A percentile compares a stretch with the other conserved stretches of the same genome.
phyloP scores from a whole-genome alignment of 2,113 vertebrate species.

The Cyphomyrus plagiostoma region DNA sequence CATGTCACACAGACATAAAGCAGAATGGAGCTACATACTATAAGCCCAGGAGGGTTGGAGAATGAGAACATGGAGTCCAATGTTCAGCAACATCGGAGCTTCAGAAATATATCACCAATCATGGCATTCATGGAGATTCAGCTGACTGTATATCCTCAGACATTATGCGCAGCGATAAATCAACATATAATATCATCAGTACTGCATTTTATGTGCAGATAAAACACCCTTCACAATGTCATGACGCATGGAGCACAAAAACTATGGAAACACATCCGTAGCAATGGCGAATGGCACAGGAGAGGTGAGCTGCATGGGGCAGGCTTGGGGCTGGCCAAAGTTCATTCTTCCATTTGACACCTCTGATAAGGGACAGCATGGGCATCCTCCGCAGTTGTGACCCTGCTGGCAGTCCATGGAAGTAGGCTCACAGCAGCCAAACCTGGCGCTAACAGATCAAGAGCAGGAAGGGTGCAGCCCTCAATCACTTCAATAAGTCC shows the following conservation, averaged over 20 bases:
- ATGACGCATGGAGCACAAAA: not conserved
- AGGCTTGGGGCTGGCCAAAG: not conserved
- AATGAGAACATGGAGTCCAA: not conserved
- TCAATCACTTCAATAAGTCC: not conserved
- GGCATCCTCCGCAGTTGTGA: not conserved
- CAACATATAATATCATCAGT: not conserved
- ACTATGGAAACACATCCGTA: not conserved
- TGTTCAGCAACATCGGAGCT: not conserved
- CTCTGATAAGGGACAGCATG: not conserved
- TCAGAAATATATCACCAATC: not conserved
- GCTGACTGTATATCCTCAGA: not conserved
- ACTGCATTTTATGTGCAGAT: not conserved
- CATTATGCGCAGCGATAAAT: not conserved
- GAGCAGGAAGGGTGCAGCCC: not conserved
- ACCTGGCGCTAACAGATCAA: not conserved
- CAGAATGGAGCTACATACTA: not conserved
- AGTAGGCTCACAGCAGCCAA: not conserved
- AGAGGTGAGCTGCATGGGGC: not conserved
- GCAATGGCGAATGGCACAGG: not conserved
- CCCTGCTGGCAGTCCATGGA: not conserved
- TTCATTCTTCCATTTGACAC: not conserved
- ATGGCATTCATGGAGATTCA: not conserved
- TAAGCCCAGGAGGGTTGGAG: not conserved
- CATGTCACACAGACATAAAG: not conserved
- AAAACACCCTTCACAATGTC: not conserved